Percentiles rank a stretch among this genome's conserved stretches.
These are phyloP conservation scores for Ditula angustiorana DNA, from an alignment of 2,888 invertebrate genomes.

Conservation along the genomic window DNA sequence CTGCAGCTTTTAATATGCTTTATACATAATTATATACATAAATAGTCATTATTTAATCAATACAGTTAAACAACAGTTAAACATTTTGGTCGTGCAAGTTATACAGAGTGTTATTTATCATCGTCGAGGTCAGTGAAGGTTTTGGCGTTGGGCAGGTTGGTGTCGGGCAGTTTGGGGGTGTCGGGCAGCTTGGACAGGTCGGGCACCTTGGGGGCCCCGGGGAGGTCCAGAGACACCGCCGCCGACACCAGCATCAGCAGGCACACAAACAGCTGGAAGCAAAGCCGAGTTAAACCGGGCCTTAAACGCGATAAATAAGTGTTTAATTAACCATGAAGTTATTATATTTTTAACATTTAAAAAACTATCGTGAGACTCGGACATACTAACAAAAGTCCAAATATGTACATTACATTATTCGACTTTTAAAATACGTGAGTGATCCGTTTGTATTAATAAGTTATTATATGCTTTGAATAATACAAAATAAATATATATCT, in stretches of 20 bases:
- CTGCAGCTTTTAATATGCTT: slow-evolving; percentile 66
- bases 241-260: slow-evolving; percentile 59
- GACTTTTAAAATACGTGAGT: too few species aligned
- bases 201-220: slow-evolving; percentile 51
- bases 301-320: too few species aligned
- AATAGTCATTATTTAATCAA: slow-evolving; percentile 1
- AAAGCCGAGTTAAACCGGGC: background rate
- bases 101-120: slow-evolving; percentile 5
- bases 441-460: too few species aligned
- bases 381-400: too few species aligned
- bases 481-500: too few species aligned
- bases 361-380: too few species aligned
- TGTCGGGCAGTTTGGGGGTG: slow-evolving; percentile 49
- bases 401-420: too few species aligned
- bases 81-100: background rate
- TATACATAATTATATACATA: slow-evolving; percentile 38
- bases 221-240: slow-evolving; percentile 53
- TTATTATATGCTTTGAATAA: too few species aligned
- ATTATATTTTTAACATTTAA: too few species aligned
- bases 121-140: slow-evolving; percentile 43
- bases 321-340: too few species aligned
- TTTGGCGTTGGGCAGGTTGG: slow-evolving; percentile 50
- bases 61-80: background rate
- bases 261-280: slow-evolving; percentile 60
- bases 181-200: slow-evolving; percentile 48